A percentile compares a stretch with the other conserved stretches of the same genome.
Conservation (phyloP, 2,797 vertebrate species). For the Falco concolor region DNA sequence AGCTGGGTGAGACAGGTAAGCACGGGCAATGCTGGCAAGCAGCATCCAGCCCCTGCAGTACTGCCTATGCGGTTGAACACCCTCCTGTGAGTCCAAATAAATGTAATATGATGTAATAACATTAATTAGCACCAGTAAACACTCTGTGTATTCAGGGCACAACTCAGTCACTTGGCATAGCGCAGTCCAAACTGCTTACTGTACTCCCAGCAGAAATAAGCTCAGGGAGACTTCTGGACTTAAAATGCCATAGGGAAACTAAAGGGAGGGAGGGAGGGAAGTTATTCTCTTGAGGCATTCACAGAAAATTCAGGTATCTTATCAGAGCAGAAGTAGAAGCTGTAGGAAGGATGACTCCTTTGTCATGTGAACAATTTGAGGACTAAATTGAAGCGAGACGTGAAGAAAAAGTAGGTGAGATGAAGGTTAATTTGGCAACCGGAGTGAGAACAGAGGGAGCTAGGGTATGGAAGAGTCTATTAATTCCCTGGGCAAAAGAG, state of each 20-base stretch:
- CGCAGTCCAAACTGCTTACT: neutral
- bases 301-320: conserved; percentile 9
- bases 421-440: conserved; percentile 44
- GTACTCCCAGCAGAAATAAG: neutral
- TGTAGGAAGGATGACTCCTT: conserved; percentile 1
- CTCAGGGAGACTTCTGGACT: neutral
- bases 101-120: conserved; percentile 11
- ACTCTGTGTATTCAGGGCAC: neutral
- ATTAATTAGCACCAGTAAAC: conserved; percentile 12
- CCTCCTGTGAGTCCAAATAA: neutral
- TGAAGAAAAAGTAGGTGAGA: conserved; percentile 46
- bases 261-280: neutral
- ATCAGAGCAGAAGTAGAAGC: conserved; percentile 19
- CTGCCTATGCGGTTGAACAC: neutral
- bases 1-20: neutral
- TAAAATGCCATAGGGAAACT: neutral
- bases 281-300: neutral
- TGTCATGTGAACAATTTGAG: conserved; percentile 48
- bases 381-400: conserved; percentile 40
- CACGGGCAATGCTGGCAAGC: neutral
- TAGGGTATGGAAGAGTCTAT: conserved; percentile 14
- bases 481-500: conserved; percentile 33
- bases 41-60: neutral
- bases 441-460: conserved; percentile 1
- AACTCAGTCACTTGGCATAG: neutral